These are phyloP conservation scores for Mechanitis messenoides DNA, from an alignment of 2,888 invertebrate species.

Conservation along the genomic window DNA sequence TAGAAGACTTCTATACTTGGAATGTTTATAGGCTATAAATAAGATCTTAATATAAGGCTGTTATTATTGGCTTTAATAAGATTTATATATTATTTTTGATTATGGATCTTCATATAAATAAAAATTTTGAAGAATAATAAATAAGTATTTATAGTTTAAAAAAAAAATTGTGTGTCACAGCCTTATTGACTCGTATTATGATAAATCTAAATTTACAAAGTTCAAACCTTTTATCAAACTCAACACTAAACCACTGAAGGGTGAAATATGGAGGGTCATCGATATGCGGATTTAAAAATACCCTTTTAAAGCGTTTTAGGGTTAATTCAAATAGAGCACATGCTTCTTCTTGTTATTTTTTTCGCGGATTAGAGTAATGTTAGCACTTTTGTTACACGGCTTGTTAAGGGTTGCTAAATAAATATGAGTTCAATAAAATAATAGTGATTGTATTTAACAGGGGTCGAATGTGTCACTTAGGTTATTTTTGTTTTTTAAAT, in stretches of 20 bases:
- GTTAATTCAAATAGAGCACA: conserved; percentile 39
- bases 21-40: too few species aligned
- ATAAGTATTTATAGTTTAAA: not conserved
- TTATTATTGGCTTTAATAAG: too few species aligned
- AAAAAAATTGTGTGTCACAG: conserved; percentile 7
- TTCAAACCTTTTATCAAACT: conserved; percentile 34
- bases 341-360: conserved; percentile 33
- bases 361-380: conserved; percentile 34
- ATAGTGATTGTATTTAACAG: not conserved
- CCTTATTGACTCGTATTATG: conserved; percentile 26
- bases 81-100: too few species aligned
- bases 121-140: too few species aligned
- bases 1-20: too few species aligned
- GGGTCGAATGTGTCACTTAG: not conserved
- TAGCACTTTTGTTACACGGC: conserved; percentile 22
- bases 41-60: too few species aligned
- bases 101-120: too few species aligned
- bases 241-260: conserved; percentile 44
- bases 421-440: conserved; percentile 15
- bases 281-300: conserved; percentile 59
- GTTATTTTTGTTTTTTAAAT: not conserved
- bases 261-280: conserved; percentile 59
- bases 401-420: conserved; percentile 26
- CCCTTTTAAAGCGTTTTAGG: conserved; percentile 41
- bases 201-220: conserved; percentile 33